Evolutionary conservation across 2,797 vertebrate species (phyloP), one percentile per base, ranked within the genome.

Genomic region (Cichlasoma orientale): DNA sequence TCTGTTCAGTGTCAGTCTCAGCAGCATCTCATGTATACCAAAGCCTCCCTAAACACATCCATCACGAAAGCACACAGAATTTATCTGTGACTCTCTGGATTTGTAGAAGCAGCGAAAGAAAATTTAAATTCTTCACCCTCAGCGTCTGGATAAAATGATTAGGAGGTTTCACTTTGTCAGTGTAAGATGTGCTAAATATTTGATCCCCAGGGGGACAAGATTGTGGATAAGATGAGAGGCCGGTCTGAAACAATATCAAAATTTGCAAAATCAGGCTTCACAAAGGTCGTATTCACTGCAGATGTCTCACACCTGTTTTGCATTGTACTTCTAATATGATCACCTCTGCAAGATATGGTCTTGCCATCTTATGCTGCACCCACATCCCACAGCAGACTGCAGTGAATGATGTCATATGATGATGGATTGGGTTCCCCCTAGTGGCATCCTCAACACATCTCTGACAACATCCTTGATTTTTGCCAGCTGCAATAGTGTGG

Each of bases 351-450:
- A 79, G 53, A 85, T 59, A 59, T 27, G 36, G 38, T 78, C 36
- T 75, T 57, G 76, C 21, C 36, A 56, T 87, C 21, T 77, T 41
- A 21, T 36, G 50, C 75, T 84, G 79, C 77, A 76, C 41, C 75
- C 77, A 69, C 73, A 75, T 82, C 79, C 82, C 11, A 71, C 56
- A 83, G 66, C 27, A 79, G 77, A 78, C 81, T 84, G 79, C 77
- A 77, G 72, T 80, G 73, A 81, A 80, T 82, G 61, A 61, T 63
- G 82, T 66, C 56, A 70, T 50, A 36, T 44, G 58, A 77, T 85
- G 86, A 91, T 82, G 89, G 77, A 83, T 56, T 72, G 76, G 86
- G 86, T 87, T 89, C 92, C 89, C 88, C 63, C 90, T 92, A 79
- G 88, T 92, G 91, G 91, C 72, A 74, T 78, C 44, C 41, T 76